Evolutionary conservation across 2,888 invertebrate species (phyloP), one percentile per base, ranked within the genome.

Genomic region (Leucoptera coffeella): DNA sequence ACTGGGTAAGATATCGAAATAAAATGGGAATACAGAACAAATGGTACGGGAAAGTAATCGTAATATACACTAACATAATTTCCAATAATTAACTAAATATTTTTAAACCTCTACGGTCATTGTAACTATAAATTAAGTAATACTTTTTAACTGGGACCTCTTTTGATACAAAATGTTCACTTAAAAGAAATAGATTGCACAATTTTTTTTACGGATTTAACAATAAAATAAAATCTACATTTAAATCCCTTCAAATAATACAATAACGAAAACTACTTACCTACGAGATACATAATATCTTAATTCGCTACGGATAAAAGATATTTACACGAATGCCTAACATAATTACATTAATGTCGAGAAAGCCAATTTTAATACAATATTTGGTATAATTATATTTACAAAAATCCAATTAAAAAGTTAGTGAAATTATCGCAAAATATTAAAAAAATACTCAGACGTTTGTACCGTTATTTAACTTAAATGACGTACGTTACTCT

Each of bases 311-410:
- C n/a, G n/a, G n/a, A n/a, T n/a, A n/a, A n/a, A n/a, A n/a, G n/a
- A n/a, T n/a, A n/a, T n/a, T n/a, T n/a, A n/a, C n/a, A n/a, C n/a
- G n/a, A n/a, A n/a, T n/a, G n/a, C n/a, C n/a, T n/a, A n/a, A n/a
- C n/a, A n/a, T n/a, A n/a, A n/a, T n/a, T n/a, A n/a, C n/a, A n/a
- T n/a, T n/a, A n/a, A n/a, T n/a, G n/a, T n/a, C n/a, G n/a, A n/a
- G n/a, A n/a, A n/a, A n/a, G n/a, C 5, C 12, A 13, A 15, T 12
- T 15, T 15, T 20, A 7, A 15, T 15, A 27, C 22, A 23, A 55
- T 62, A 62, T 67, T 67, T 67, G 67, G 67, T 67, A 60, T 65
- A 53, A 52, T 56, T 67, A 67, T n/a, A n/a, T 67, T 62, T 67
- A 67, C 67, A 67, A n/a, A n/a, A 43, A 51, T 52, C 52, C 45